These are phyloP conservation scores for Drosophila guanche DNA, from an alignment of 1,140 invertebrate genomes.

Conservation along the genomic window DNA sequence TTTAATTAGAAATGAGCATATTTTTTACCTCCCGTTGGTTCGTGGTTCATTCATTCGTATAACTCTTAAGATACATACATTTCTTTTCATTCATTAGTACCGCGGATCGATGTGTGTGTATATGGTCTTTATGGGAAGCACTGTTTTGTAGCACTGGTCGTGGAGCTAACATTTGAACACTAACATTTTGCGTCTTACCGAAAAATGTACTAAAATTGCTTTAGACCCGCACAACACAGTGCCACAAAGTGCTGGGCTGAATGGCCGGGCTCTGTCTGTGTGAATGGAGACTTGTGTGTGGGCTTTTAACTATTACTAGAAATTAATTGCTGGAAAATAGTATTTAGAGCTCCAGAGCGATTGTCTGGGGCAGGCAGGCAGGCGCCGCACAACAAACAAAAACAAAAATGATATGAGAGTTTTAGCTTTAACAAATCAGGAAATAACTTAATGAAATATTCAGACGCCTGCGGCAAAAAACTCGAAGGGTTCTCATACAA, in stretches of 20 bases:
- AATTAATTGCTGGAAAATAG: constrained; percentile 28
- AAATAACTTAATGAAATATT: constrained; percentile 36
- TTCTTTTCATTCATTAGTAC: constrained; percentile 30
- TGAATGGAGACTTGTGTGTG: constrained; percentile 3
- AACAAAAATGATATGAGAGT: constrained; percentile 72
- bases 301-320: constrained; percentile 24
- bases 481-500: constrained; percentile 13
- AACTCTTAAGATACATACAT: constrained; percentile 33
- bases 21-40: constrained; percentile 33
- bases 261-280: background rate
- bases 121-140: constrained; percentile 24
- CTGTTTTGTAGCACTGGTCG: constrained; percentile 56
- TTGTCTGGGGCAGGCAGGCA: constrained; percentile 13
- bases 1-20: constrained; percentile 70
- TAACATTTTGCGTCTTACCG: constrained; percentile 65
- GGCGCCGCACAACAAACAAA: constrained; percentile 36
- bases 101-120: constrained; percentile 21
- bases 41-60: constrained; percentile 29
- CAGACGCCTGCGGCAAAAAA: constrained; percentile 31
- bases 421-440: constrained; percentile 58
- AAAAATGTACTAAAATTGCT: constrained; percentile 77
- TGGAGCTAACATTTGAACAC: constrained; percentile 76
- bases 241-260: constrained; percentile 35
- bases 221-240: constrained; percentile 46
- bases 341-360: constrained; percentile 44